These are phyloP conservation scores for Drosophila siamana DNA, from an alignment of 2,888 invertebrate species.

Conservation along the genomic window DNA sequence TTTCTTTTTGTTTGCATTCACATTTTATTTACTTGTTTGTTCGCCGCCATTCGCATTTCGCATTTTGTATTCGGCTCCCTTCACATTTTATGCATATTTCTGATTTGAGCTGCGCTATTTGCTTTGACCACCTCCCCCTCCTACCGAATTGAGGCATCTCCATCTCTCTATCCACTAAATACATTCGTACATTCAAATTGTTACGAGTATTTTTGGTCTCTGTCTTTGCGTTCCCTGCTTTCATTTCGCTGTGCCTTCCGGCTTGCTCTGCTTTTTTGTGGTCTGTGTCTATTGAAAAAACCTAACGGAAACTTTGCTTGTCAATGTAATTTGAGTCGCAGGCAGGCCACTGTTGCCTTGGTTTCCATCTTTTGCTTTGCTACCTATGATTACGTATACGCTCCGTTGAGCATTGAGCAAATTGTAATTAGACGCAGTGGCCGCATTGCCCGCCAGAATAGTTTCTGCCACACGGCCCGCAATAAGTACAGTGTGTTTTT, in stretches of 20 bases:
- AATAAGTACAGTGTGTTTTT: constrained; percentile 27
- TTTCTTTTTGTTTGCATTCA: constrained; percentile 40
- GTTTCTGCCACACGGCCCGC: constrained; percentile 44
- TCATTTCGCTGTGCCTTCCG: constrained; percentile 30
- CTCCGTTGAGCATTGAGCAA: constrained; percentile 63
- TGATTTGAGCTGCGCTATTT: constrained; percentile 61
- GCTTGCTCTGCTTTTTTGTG: constrained; percentile 34
- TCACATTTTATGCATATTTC: constrained; percentile 67
- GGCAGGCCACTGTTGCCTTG: constrained; percentile 27
- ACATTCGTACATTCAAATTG: constrained; percentile 18
- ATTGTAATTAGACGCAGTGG: constrained; percentile 71
- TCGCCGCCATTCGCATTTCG: constrained; percentile 9
- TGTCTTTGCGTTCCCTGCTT: constrained; percentile 12
- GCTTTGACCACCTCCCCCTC: constrained; percentile 42
- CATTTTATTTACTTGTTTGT: constrained; percentile 51
- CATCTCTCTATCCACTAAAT: not conserved
- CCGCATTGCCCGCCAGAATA: constrained; percentile 47
- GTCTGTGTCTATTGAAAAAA: constrained; percentile 25
- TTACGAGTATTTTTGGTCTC: constrained; percentile 14
- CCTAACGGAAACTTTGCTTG: constrained; percentile 47
- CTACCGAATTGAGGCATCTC: constrained; percentile 34
- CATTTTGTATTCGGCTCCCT: constrained; percentile 50
- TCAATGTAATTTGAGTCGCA: constrained; percentile 67
- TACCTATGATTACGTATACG: constrained; percentile 68
- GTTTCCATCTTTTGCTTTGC: constrained; percentile 21